Evolutionary conservation across 2,888 invertebrate species (phyloP).

Genomic region (Cryptocephalus moraei): DNA sequence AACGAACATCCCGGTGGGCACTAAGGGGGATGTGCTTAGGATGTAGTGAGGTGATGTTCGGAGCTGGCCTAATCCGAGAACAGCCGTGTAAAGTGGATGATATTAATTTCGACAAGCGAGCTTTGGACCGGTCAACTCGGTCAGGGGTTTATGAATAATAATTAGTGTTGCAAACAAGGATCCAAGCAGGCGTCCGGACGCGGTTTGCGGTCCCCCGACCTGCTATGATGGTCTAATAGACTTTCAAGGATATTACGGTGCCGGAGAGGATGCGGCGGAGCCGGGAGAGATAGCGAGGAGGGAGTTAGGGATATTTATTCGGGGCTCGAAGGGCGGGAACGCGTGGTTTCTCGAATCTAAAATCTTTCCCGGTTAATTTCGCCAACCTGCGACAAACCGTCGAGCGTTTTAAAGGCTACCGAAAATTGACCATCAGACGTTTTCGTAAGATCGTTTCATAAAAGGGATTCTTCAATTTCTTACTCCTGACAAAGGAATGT

Average conservation of each 20-base stretch:
- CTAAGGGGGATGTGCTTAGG: not conserved
- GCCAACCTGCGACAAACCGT: no score
- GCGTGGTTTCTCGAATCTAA: no score
- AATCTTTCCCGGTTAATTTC: no score
- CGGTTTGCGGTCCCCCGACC: constrained; percentile 24
- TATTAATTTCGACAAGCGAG: constrained; percentile 35
- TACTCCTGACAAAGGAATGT: no score
- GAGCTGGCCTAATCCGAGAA: constrained; percentile 19
- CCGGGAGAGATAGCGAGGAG: not conserved
- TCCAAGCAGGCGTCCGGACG: constrained; percentile 29
- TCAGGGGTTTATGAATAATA: constrained; percentile 39
- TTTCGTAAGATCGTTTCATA: no score
- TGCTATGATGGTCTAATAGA: not conserved
- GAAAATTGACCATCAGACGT: no score
- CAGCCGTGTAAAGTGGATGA: constrained; percentile 31
- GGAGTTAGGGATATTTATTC: not conserved
- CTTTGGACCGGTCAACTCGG: constrained; percentile 32
- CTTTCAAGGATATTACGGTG: not conserved
- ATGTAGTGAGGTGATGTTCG: not conserved
- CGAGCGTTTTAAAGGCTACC: no score
- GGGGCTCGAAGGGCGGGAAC: not conserved
- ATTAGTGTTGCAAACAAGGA: constrained; percentile 38
- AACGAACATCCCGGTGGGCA: not conserved
- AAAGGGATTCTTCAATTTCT: no score
- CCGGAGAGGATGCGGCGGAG: not conserved